Evolutionary conservation across 2,888 invertebrate genomes (phyloP), one percentile per base, ranked within the genome.

Genomic region (Muscina levida): DNA sequence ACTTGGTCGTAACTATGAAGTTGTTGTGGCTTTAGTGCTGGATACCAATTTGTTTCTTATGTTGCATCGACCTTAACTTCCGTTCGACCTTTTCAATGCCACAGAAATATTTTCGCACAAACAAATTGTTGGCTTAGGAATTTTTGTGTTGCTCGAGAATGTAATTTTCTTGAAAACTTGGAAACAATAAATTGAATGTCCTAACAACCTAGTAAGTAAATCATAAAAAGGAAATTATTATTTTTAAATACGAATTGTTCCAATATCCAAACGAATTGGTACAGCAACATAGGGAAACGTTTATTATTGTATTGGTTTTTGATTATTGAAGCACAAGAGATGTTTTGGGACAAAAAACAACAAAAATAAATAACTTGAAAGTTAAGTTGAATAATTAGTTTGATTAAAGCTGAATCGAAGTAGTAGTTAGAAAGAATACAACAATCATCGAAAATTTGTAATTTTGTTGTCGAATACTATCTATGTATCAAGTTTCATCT

Each of bases 191-290:
- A 70, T 56, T 37, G 13, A 44, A 74, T 39, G 70, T n/a, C 74
- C 44, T 51, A 62, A 39, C 24, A 51, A 37, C 24, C 3, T 51
- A 26, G 26, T 13, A 31, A 66, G 46, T 79, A 79, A 79, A 73
- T 74, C 78, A 79, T 67, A 74, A 74, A 71, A 57, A 66, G 74
- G 73, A 79, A 79, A 74, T 74, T 74, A 59, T 79, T 66, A 71
- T 79, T 44, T 72, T 59, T 22, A 44, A 51, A 17, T 22, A 57
- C 46, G 26, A 51, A 68, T 68, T 19, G 22, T 24, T 59, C 46
- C 15, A 24, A 39, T 19, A 59, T 15, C 11, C n/a, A n/a, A n/a
- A n/a, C n/a, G n/a, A n/a, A n/a, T n/a, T n/a, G n/a, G n/a, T n/a
- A n/a, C n/a, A n/a, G n/a, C n/a, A n/a, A n/a, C n/a, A n/a, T n/a